A percentile compares a stretch with the other conserved stretches of the same genome.
Conservation (phyloP, 2,113 vertebrate genomes). For the Ornithorhynchus anatinus region DNA sequence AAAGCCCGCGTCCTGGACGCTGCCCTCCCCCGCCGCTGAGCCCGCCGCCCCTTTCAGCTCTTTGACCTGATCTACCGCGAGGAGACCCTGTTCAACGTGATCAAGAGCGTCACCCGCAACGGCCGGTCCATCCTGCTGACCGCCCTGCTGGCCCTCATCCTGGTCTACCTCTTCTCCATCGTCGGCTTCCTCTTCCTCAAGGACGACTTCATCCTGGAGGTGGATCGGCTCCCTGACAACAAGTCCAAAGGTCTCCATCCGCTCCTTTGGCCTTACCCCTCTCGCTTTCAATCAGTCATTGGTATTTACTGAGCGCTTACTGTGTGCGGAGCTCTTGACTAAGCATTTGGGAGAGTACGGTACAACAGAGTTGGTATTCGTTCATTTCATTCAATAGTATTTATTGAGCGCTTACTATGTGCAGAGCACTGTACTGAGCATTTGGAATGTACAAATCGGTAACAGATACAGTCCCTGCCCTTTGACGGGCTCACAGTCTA, state of each 20-base stretch:
- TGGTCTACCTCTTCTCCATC: slow-evolving; percentile 99
- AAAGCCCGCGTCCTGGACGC: not conserved
- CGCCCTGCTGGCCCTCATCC: slow-evolving; percentile 94
- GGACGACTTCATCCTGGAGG: slow-evolving; percentile 97
- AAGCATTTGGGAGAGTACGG: too few relatives aligned
- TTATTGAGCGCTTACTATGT: too few relatives aligned
- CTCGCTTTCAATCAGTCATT: not conserved
- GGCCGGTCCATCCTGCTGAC: slow-evolving; percentile 97
- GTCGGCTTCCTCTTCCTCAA: slow-evolving; percentile 96
- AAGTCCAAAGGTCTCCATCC: slow-evolving; percentile 65
- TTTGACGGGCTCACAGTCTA: too few relatives aligned
- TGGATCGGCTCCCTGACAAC: slow-evolving; percentile 80
- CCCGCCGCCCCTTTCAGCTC: slow-evolving; percentile 71
- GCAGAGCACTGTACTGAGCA: too few relatives aligned
- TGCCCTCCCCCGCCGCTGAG: not conserved
- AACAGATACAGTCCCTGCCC: too few relatives aligned
- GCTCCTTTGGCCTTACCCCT: not conserved
- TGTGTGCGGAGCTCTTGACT: too few relatives aligned
- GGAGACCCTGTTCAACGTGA: slow-evolving; percentile 97
- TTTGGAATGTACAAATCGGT: too few relatives aligned
- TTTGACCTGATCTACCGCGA: slow-evolving; percentile 98
- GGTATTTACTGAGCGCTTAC: too few relatives aligned
- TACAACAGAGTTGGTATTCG: too few relatives aligned
- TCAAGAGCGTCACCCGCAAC: slow-evolving; percentile 96
- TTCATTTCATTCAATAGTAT: too few relatives aligned